Base-by-base conservation (phyloP, 2,888 invertebrate species). In the Agriotes lineatus region DNA sequence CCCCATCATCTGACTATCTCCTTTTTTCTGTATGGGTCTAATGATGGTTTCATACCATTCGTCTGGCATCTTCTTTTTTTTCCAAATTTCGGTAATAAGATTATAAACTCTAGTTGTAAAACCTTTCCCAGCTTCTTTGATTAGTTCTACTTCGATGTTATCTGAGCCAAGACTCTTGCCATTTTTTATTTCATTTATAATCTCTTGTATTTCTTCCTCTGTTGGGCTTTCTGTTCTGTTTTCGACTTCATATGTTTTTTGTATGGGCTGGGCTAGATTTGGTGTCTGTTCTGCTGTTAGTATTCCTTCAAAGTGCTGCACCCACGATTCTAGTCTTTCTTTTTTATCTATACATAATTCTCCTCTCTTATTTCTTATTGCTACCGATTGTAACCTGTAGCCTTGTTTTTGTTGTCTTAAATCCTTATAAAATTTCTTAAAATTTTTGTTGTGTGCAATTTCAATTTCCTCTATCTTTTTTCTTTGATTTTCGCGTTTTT, bases 161-260 rank as follows among this genome's bases (percentile, higher is more conserved):
- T n/a, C n/a, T n/a, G n/a, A n/a, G n/a, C n/a, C n/a, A n/a, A n/a
- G n/a, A n/a, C n/a, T 14, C n/a, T 39, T 39, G 5, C 39, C 14
- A 39, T n/a, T 39, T 39, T 39, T 39, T n/a, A 39, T 39, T 39
- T 6, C 39, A n/a, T n/a, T n/a, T n/a, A n/a, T n/a, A n/a, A n/a
- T n/a, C n/a, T n/a, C n/a, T n/a, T n/a, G n/a, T n/a, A n/a, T n/a
- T n/a, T n/a, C n/a, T n/a, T n/a, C n/a, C 30, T 30, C 30, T 30
- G 30, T 30, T 6, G 30, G 30, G 4, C 9, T 30, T 30, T 30
- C 30, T n/a, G n/a, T n/a, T n/a, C n/a, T n/a, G n/a, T n/a, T n/a
- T n/a, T n/a, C n/a, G n/a, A n/a, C n/a, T n/a, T 30, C 30, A 30
- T 30, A 30, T 9, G 9, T 30, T 30, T 6, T 4, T 30, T 30